Conservation (phyloP, 2,888 invertebrate species). For the Chymomyza amoena region DNA sequence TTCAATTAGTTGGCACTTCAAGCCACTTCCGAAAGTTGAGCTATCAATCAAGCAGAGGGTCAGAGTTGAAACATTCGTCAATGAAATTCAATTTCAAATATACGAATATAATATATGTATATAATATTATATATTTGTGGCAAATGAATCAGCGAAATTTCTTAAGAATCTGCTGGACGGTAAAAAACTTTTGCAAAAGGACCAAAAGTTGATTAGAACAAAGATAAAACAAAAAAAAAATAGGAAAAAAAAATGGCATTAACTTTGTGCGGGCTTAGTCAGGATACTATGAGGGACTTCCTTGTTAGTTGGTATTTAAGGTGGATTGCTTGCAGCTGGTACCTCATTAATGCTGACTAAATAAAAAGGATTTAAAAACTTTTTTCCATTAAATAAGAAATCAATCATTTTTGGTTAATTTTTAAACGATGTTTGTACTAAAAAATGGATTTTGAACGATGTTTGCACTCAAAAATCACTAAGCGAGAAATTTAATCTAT, state of each 20-base stretch:
- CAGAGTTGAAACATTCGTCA: constrained; percentile 13
- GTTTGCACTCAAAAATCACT: too few relatives aligned
- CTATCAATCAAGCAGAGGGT: constrained; percentile 15
- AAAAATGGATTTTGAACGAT: too few relatives aligned
- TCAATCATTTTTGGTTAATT: too few relatives aligned
- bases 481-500: too few relatives aligned
- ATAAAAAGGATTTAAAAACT: too few relatives aligned
- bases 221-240: background rate
- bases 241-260: background rate
- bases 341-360: too few relatives aligned
- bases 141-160: background rate
- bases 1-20: constrained; percentile 50
- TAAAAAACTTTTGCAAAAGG: background rate
- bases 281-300: background rate
- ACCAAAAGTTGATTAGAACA: background rate
- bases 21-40: background rate
- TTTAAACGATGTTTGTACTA: too few relatives aligned
- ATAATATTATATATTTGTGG: too few relatives aligned
- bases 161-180: background rate
- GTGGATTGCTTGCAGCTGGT: too few relatives aligned
- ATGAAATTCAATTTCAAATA: background rate
- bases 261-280: background rate
- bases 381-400: too few relatives aligned
- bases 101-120: too few relatives aligned
- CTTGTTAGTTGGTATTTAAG: too few relatives aligned